Evolutionary conservation across 2,113 vertebrate species (phyloP).

Genomic region (Nothoprocta perdicaria): DNA sequence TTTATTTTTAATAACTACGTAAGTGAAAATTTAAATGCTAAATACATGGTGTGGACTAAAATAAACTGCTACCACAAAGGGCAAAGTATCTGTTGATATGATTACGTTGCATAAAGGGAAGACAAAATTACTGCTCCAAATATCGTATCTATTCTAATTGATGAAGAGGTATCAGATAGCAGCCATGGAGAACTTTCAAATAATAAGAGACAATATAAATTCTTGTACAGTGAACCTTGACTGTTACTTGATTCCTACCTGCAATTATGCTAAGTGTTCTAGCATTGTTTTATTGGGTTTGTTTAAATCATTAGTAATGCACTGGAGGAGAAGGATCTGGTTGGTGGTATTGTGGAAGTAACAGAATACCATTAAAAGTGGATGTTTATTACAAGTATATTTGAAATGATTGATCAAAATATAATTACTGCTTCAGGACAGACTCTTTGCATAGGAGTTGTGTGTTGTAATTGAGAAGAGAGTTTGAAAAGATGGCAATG

Average conservation of each 20-base stretch:
- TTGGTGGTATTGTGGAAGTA: slow-evolving; percentile 13
- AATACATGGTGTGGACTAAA: neutral
- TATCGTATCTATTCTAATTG: neutral
- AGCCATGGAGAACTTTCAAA: slow-evolving; percentile 37
- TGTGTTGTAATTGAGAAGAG: neutral
- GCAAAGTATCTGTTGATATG: neutral
- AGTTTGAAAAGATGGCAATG: neutral
- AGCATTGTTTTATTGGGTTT: slow-evolving; percentile 52
- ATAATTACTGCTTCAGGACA: neutral
- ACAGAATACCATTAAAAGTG: slow-evolving; percentile 18
- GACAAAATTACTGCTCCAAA: slow-evolving; percentile 49
- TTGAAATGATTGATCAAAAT: slow-evolving; percentile 18
- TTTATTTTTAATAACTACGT: neutral
- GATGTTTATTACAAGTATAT: neutral
- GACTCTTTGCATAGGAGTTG: neutral
- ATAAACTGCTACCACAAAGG: neutral
- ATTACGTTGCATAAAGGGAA: slow-evolving; percentile 4
- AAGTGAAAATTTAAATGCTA: neutral
- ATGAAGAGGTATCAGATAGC: slow-evolving; percentile 23
- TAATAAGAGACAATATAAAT: slow-evolving; percentile 60
- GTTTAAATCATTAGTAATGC: slow-evolving; percentile 65
- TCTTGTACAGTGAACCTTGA: slow-evolving; percentile 37
- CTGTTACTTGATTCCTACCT: slow-evolving; percentile 65
- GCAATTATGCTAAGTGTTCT: slow-evolving; percentile 70
- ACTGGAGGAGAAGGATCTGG: slow-evolving; percentile 31